These are phyloP conservation scores for Platysteira castanea DNA, from an alignment of 2,113 vertebrate species.

Conservation along the genomic window DNA sequence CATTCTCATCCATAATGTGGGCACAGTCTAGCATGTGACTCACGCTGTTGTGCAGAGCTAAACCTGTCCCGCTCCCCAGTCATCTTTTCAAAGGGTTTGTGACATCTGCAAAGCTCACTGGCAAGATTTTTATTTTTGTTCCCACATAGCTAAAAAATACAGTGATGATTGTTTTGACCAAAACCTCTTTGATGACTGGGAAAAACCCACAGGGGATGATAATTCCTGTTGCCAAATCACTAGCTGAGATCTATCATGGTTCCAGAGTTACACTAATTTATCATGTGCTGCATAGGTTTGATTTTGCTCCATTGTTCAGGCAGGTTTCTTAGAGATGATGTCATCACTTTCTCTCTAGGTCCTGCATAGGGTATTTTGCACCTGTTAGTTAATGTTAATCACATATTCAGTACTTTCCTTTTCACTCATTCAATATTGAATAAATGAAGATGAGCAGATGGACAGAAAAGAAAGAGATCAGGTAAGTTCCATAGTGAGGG, in stretches of 20 bases:
- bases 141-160: not conserved
- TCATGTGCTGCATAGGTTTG: not conserved
- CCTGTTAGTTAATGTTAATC: not conserved
- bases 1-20: constrained; percentile 6
- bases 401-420: not conserved
- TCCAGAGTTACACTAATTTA: not conserved
- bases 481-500: not conserved
- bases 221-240: not conserved
- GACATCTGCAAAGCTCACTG: not conserved
- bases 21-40: constrained; percentile 57
- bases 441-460: not conserved
- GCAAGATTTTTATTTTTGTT: not conserved
- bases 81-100: not conserved
- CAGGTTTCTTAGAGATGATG: not conserved
- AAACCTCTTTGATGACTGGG: not conserved
- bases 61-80: not conserved
- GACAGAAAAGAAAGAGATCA: not conserved
- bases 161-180: not conserved
- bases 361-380: not conserved
- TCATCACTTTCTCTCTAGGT: not conserved
- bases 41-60: not conserved
- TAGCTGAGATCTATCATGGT: not conserved
- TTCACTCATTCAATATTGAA: not conserved
- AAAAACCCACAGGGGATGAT: not conserved
- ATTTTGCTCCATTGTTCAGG: not conserved